phyloP scores from a whole-genome alignment of 2,888 invertebrate genomes.

The Machimus atricapillus region DNA sequence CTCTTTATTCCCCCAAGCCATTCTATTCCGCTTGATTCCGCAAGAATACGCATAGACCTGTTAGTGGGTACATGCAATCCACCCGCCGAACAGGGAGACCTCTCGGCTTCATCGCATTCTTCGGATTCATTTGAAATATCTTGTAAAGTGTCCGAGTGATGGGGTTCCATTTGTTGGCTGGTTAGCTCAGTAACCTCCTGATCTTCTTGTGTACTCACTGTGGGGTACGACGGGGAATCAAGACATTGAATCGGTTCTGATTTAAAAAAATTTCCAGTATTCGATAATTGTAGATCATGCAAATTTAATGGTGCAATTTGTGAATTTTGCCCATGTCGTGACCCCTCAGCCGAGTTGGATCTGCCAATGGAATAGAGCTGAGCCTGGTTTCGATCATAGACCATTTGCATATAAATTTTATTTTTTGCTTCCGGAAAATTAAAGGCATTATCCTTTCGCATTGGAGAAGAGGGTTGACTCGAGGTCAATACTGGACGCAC shows the following conservation, averaged over 20 bases:
- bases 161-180: conserved; percentile 50
- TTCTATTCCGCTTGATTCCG: conserved; percentile 67
- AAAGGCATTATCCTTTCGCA: conserved; percentile 69
- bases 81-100: conserved; percentile 66
- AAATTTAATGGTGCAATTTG: neutral
- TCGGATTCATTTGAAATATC: conserved; percentile 52
- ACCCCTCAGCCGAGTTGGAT: conserved; percentile 21
- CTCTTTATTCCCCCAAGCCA: conserved; percentile 68
- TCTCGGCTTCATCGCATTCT: conserved; percentile 63
- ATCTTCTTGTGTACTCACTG: conserved; percentile 60
- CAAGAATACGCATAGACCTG: conserved; percentile 66
- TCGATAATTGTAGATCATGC: conserved; percentile 2
- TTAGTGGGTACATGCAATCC: conserved; percentile 69
- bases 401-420: conserved; percentile 45
- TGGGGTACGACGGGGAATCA: conserved; percentile 40
- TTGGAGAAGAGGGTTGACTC: conserved; percentile 74
- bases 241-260: neutral
- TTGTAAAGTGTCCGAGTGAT: conserved; percentile 45
- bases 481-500: conserved; percentile 69
- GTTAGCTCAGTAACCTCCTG: conserved; percentile 67
- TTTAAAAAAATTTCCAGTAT: neutral
- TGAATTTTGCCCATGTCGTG: neutral
- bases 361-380: conserved; percentile 28
- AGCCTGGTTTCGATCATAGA: conserved; percentile 46
- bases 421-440: conserved; percentile 58